A percentile compares a stretch with the other conserved stretches of the same genome.
Conservation (phyloP, 2,888 invertebrate species). For the Lycaena phlaeas region DNA sequence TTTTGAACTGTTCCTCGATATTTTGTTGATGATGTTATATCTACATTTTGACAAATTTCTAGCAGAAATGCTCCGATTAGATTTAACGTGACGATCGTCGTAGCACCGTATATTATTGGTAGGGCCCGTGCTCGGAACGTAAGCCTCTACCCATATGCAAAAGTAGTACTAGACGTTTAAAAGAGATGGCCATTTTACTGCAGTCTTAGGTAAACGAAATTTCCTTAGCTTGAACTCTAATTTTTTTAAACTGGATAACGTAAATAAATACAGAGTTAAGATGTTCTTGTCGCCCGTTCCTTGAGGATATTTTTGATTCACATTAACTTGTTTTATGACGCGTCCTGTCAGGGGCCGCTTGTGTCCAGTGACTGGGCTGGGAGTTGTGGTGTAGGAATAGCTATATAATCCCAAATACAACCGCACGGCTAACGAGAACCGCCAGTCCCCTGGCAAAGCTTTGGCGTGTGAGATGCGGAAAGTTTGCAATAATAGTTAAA, state of each 20-base stretch:
- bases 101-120: conserved; percentile 11
- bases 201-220: conserved; percentile 12
- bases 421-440: background rate
- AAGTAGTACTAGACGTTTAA: background rate
- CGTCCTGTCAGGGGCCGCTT: background rate
- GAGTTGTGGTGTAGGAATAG: background rate
- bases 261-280: conserved; percentile 32
- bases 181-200: conserved; percentile 12
- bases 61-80: conserved; percentile 16
- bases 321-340: background rate
- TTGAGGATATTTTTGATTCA: background rate
- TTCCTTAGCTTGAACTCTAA: background rate
- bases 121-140: background rate
- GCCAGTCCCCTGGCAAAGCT: conserved; percentile 4
- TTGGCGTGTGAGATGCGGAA: conserved; percentile 35
- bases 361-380: background rate
- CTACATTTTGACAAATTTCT: conserved; percentile 20
- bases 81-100: conserved; percentile 6
- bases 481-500: conserved; percentile 57
- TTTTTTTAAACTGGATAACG: background rate
- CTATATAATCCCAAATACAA: background rate
- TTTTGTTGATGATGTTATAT: conserved; percentile 11
- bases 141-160: background rate
- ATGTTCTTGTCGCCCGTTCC: conserved; percentile 18
- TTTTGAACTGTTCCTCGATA: conserved; percentile 9